Evolutionary conservation across 2,888 invertebrate species (phyloP).

Genomic region (Parapristionchus giblindavisi): DNA sequence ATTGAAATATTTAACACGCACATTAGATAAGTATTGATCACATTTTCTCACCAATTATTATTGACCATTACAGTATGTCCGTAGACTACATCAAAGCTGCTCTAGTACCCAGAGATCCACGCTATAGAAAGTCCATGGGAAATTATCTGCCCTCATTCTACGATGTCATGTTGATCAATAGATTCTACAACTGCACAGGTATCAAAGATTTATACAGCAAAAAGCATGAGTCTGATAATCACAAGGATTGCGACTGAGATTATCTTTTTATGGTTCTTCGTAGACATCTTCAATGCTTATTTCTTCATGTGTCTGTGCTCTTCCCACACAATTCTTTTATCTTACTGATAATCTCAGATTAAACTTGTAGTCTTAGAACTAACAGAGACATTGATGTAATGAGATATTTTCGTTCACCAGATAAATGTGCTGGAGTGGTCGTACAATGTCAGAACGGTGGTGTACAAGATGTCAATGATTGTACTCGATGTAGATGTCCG

Average conservation of each 20-base stretch:
- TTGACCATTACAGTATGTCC: slow-evolving; percentile 14
- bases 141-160: slow-evolving; percentile 32
- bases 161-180: slow-evolving; percentile 21
- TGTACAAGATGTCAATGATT: slow-evolving; percentile 32
- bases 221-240: not conserved
- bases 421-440: slow-evolving; percentile 21
- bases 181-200: slow-evolving; percentile 35
- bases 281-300: no score
- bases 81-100: slow-evolving; percentile 10
- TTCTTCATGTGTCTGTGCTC: no score
- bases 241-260: not conserved
- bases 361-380: not conserved
- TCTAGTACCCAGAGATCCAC: slow-evolving; percentile 8
- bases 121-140: slow-evolving; percentile 34
- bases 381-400: no score
- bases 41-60: not conserved
- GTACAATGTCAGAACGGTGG: slow-evolving; percentile 36
- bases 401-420: not conserved
- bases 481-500: slow-evolving; percentile 27
- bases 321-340: not conserved
- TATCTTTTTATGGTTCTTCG: no score
- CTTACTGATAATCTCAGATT: not conserved
- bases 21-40: not conserved
- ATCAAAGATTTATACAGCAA: not conserved
- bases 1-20: no score